Evolutionary conservation across 2,797 vertebrate genomes (phyloP).

Genomic region (Steatocranus sp.): DNA sequence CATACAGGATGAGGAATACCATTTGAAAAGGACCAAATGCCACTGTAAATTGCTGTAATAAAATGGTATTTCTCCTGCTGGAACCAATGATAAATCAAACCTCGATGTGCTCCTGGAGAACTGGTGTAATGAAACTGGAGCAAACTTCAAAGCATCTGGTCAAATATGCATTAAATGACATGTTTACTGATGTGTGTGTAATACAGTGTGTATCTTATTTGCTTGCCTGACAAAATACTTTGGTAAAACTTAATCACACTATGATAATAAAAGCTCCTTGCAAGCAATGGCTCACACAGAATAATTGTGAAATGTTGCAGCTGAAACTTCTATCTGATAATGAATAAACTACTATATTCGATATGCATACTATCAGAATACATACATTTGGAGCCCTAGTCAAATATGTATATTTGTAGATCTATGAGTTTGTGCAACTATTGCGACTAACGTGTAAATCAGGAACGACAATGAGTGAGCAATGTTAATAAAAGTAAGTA

Average conservation of each 20-base stretch:
- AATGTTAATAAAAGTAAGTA: neutral
- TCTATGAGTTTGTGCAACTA: neutral
- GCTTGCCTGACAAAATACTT: neutral
- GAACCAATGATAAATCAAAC: constrained; percentile 26
- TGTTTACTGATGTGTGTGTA: constrained; percentile 1
- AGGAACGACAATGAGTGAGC: neutral
- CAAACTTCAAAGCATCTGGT: constrained; percentile 11
- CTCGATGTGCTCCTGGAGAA: neutral
- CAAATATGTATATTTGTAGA: neutral
- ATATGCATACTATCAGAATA: neutral
- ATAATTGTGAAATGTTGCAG: neutral
- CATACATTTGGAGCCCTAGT: neutral
- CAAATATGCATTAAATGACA: constrained; percentile 5
- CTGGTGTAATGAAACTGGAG: constrained; percentile 13
- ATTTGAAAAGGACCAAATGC: constrained; percentile 30
- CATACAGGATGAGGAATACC: neutral
- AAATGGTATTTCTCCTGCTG: constrained; percentile 32
- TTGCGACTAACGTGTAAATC: neutral
- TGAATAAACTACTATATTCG: neutral
- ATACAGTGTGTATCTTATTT: constrained; percentile 1
- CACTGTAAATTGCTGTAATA: constrained; percentile 30
- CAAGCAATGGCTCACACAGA: neutral
- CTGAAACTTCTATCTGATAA: neutral
- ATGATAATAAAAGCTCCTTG: neutral
- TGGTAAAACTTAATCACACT: neutral